Percentiles rank a stretch among this genome's conserved stretches.
These are phyloP conservation scores for Onychostruthus taczanowskii DNA, from an alignment of 2,113 vertebrate species.

Conservation along the genomic window DNA sequence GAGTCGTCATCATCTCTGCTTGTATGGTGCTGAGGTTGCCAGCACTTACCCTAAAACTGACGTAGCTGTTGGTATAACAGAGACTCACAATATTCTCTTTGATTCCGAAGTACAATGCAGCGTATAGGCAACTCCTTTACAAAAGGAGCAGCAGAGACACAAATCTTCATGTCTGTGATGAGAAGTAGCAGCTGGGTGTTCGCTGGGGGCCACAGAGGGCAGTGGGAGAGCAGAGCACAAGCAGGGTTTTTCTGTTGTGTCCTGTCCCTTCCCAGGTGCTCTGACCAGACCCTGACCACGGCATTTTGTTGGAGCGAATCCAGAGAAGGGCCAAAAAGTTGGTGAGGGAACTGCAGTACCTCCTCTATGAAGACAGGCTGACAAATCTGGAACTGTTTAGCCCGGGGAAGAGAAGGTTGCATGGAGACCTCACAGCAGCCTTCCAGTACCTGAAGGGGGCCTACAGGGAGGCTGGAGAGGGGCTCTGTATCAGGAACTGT, in stretches of 20 bases:
- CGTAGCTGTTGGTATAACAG: neutral
- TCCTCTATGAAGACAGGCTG: neutral
- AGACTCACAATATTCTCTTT: neutral
- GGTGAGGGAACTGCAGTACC: neutral
- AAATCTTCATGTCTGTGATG: neutral
- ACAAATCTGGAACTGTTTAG: neutral
- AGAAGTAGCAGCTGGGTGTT: neutral
- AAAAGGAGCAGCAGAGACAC: neutral
- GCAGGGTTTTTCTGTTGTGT: neutral
- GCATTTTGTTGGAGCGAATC: neutral
- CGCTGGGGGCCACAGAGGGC: neutral
- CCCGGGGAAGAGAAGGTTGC: neutral
- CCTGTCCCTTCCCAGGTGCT: neutral
- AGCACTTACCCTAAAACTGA: neutral
- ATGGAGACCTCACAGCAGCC: neutral
- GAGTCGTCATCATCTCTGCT: neutral
- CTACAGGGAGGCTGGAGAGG: neutral
- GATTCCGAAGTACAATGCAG: neutral
- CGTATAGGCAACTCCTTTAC: neutral
- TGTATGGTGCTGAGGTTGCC: neutral
- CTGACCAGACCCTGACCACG: neutral
- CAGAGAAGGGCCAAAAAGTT: neutral
- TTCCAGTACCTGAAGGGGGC: neutral
- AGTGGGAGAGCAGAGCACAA: neutral
- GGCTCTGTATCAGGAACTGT: neutral